Percentiles rank a stretch among this genome's conserved stretches.
phyloP scores from a whole-genome alignment of 2,888 invertebrate species.

The Brassicogethes aeneus region DNA sequence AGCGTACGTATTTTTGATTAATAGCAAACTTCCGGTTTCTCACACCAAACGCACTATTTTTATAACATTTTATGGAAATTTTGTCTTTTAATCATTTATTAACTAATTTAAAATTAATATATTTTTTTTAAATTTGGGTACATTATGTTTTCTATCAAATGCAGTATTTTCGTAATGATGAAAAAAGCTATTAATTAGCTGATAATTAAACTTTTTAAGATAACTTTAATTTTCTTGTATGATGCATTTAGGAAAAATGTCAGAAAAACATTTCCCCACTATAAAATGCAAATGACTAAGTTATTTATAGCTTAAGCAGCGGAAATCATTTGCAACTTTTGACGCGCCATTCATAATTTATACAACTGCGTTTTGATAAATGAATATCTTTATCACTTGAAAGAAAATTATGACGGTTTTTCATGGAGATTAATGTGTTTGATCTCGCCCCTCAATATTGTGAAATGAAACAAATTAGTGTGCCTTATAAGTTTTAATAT shows the following conservation, averaged over 20 bases:
- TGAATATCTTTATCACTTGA: conserved; percentile 35
- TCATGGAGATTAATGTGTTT: conserved; percentile 35
- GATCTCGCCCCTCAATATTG: conserved; percentile 17
- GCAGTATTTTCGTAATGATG: too few species aligned
- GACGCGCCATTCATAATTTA: conserved; percentile 37
- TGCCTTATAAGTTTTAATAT: conserved; percentile 6
- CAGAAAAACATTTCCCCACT: conserved; percentile 6
- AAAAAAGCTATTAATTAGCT: too few species aligned
- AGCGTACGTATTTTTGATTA: conserved; percentile 36
- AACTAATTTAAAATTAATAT: too few species aligned
- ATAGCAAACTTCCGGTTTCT: conserved; percentile 34
- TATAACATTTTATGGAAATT: too few species aligned
- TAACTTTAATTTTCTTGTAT: conserved; percentile 15
- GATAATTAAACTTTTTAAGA: too few species aligned
- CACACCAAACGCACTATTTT: conserved; percentile 32
- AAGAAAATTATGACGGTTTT: conserved; percentile 36
- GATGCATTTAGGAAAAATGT: conserved; percentile 1
- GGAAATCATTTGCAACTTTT: conserved; percentile 37
- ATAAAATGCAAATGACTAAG: conserved; percentile 22
- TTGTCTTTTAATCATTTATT: too few species aligned
- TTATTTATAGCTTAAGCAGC: conserved; percentile 30
- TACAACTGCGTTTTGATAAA: conserved; percentile 36
- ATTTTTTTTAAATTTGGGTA: too few species aligned
- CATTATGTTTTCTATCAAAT: too few species aligned
- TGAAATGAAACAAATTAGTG: conserved; percentile 7